Base-by-base conservation (phyloP, 2,888 invertebrate genomes). In the Drosophila austrosaltans region DNA sequence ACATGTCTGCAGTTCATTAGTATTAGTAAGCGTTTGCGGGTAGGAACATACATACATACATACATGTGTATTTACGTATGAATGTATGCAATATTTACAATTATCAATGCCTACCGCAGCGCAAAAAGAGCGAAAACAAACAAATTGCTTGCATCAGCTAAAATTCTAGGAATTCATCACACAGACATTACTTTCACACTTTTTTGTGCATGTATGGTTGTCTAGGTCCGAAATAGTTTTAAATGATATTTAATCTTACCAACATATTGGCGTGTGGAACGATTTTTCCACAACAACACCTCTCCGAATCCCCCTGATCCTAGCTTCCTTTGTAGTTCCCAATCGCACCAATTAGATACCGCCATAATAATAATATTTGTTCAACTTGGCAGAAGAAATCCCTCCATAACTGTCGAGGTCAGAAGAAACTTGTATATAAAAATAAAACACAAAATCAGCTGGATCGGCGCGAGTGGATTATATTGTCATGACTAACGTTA, bases 241-340 rank as follows among this genome's bases (percentile, higher is more conserved):
- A 25, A 30, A 5, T 32, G 8, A 1, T 36, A 36, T 8, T 10
- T 8, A 7, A 66, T 82, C 69, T 77, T 92, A 94, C 94, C 95
- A 67, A 96, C 93, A 91, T 93, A 94, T 81, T 94, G 93, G 44
- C 94, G 93, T 25, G 93, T 94, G 76, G 89, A 91, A 78, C 91
- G 92, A 91, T 96, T 94, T 87, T 92, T 93, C 96, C 96, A 96
- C 57, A 96, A 92, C 36, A 94, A 93, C 3, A 96, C 96, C 58
- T 94, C 93, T 16, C 96, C 96, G 89, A 96, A 96, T 66, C 95
- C 95, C 57, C 96, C 96, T 58, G 94, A 93, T 22, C 96, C 96
- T 30, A 96, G 92, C 64, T 94, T 92, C 81, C 94, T 93, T 63
- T 94, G 94, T 92, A 94, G 66, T 93, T 93, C 64, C 91, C 92